Base-by-base conservation (phyloP, 2,888 invertebrate genomes). In the Pollenia amentaria region DNA sequence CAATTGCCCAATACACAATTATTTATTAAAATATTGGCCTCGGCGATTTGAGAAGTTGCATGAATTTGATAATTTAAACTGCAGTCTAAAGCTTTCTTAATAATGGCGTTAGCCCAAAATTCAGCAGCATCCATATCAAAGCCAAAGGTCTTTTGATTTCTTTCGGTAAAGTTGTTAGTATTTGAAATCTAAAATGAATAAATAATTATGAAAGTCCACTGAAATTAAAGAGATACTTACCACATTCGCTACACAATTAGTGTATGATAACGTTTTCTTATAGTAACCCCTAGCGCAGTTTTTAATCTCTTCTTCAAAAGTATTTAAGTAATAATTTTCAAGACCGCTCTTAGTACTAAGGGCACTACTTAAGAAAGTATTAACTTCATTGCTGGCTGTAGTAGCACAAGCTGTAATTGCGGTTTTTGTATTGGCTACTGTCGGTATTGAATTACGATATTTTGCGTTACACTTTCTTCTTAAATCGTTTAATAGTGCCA, bases 81-180 rank as follows among this genome's bases (percentile, higher is more conserved):
- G 12, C 87, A 87, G n/a, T 81, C 80, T 12, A 81, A 64, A 6
- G 87, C 81, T 16, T 16, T 42, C 3, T 60, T 76, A n/a, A 84
- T 48, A 3, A 48, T 51, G 21, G 60, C 57, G 29, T 81, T 67
- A 38, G 62, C 84, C 10, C 60, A 18, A 42, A 76, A 84, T 1
- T 16, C 38, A 7, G 77, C 64, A 8, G 46, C 7, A 14, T 84
- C 51, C 62, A 87, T 65, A 62, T 84, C 72, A 2, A 8, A 48
- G 12, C 53, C 55, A 55, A 87, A 87, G 1, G 51, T 75, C 29
- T 84, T 84, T 60, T 48, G 65, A 80, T 76, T 64, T 3, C 21
- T 40, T 2, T 38, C 40, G 2, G 75, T 69, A 38, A 40, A 69
- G 1, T 16, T 46, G 14, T 82, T 75, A 4, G 82, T 72, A 2